A percentile compares a stretch with the other conserved stretches of the same genome.
Evolutionary conservation across 2,113 vertebrate genomes (phyloP).

Genomic region (Clinocottus analis): DNA sequence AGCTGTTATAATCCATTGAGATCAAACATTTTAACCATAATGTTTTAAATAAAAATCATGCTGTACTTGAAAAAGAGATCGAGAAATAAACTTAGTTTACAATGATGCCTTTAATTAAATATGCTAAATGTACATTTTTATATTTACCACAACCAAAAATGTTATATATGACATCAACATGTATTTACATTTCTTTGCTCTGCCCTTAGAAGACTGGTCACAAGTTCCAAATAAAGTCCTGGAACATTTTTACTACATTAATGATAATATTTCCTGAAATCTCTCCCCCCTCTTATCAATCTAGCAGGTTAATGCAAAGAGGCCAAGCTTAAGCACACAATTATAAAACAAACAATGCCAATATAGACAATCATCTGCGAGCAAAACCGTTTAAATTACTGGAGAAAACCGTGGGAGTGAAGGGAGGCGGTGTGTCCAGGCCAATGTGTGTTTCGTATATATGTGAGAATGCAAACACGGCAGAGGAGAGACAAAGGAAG

Average conservation of each 20-base stretch:
- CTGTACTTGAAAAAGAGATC: background rate
- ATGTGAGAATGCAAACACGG: constrained; percentile 38
- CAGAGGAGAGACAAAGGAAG: constrained; percentile 28
- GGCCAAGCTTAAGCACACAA: background rate
- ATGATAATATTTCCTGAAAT: background rate
- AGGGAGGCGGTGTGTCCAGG: constrained; percentile 19
- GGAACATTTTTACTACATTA: background rate
- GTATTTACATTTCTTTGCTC: background rate
- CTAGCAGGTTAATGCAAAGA: background rate
- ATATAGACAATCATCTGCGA: background rate
- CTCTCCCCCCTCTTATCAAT: background rate
- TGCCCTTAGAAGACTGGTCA: background rate
- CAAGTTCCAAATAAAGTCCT: background rate
- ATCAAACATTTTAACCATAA: no score
- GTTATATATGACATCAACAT: no score
- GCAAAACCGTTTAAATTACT: background rate
- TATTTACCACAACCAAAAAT: background rate
- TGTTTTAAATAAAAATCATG: no score
- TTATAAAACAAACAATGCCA: background rate
- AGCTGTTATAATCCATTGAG: no score
- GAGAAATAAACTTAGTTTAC: background rate
- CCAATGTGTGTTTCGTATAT: constrained; percentile 49
- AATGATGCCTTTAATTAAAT: background rate
- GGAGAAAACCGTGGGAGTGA: background rate
- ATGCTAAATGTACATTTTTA: background rate